These are phyloP conservation scores for Ernsta delagoae DNA, from an alignment of 2,888 invertebrate species.

Conservation along the genomic window DNA sequence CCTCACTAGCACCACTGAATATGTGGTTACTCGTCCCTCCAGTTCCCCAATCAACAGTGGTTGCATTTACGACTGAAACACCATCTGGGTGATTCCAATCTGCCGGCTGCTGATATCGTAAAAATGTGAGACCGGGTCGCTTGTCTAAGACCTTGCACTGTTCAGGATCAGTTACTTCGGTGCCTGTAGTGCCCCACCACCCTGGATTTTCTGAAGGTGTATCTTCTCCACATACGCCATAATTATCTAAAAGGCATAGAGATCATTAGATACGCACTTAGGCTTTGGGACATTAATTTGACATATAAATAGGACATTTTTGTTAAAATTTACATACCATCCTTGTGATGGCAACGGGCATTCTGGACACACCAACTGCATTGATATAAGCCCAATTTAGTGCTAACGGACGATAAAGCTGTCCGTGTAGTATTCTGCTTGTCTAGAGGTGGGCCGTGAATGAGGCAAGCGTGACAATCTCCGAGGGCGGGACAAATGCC, in stretches of 20 bases:
- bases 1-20: conserved; percentile 89
- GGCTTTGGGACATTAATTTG: too few relatives aligned
- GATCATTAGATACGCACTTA: too few relatives aligned
- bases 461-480: conserved; percentile 95
- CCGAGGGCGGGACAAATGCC: conserved; percentile 95
- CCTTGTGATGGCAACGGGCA: conserved; percentile 94
- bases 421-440: conserved; percentile 63
- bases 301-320: too few relatives aligned
- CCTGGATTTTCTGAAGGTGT: conserved; percentile 92
- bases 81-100: conserved; percentile 95
- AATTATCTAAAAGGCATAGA: conserved; percentile 88
- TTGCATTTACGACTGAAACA: conserved; percentile 93
- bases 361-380: conserved; percentile 98
- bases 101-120: conserved; percentile 94
- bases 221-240: conserved; percentile 94
- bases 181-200: conserved; percentile 96
- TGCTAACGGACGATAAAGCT: conserved; percentile 86
- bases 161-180: conserved; percentile 89
- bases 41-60: conserved; percentile 91
- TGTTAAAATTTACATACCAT: conserved; percentile 85
- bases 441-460: conserved; percentile 88
- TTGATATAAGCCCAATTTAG: conserved; percentile 90
- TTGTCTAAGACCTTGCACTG: conserved; percentile 92
- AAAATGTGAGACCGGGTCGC: conserved; percentile 94
- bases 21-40: conserved; percentile 88